Evolutionary conservation across 2,113 vertebrate species (phyloP).

Genomic region (Halcyon malimbica): DNA sequence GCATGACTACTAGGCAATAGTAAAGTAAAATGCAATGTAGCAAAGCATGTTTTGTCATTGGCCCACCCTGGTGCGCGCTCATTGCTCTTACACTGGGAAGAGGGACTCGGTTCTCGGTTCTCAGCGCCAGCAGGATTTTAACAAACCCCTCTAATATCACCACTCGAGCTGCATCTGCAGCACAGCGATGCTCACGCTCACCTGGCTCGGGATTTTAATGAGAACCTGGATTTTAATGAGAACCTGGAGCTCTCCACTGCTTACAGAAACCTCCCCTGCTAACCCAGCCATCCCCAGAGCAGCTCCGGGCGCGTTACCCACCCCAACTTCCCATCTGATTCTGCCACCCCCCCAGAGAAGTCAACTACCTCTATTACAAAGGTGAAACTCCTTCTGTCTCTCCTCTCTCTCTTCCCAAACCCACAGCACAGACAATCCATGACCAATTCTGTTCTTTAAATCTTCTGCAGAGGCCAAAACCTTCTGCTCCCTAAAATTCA

Average conservation of each 20-base stretch:
- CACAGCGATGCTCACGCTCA: not conserved
- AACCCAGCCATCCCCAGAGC: not conserved
- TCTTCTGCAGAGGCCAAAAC: not conserved
- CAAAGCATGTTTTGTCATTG: not conserved
- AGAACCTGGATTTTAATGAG: not conserved
- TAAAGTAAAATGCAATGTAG: constrained; percentile 6
- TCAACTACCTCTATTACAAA: not conserved
- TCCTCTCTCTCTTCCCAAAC: not conserved
- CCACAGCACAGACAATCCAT: not conserved
- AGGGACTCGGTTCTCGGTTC: not conserved
- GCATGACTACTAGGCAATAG: not conserved
- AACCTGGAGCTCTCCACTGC: not conserved
- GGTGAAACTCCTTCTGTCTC: not conserved
- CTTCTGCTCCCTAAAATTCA: not conserved
- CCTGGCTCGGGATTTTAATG: not conserved
- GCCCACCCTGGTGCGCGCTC: rapidly evolving
- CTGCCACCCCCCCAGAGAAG: not conserved
- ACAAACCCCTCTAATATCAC: not conserved
- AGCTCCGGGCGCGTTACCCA: rapidly evolving
- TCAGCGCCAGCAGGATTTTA: not conserved
- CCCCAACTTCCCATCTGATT: not conserved
- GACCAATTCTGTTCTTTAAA: not conserved
- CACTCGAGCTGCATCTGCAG: not conserved
- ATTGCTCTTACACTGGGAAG: not conserved
- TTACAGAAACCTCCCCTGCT: not conserved